Percentiles rank a stretch among this genome's conserved stretches.
phyloP scores from a whole-genome alignment of 2,797 vertebrate species.

The Karalla daura region DNA sequence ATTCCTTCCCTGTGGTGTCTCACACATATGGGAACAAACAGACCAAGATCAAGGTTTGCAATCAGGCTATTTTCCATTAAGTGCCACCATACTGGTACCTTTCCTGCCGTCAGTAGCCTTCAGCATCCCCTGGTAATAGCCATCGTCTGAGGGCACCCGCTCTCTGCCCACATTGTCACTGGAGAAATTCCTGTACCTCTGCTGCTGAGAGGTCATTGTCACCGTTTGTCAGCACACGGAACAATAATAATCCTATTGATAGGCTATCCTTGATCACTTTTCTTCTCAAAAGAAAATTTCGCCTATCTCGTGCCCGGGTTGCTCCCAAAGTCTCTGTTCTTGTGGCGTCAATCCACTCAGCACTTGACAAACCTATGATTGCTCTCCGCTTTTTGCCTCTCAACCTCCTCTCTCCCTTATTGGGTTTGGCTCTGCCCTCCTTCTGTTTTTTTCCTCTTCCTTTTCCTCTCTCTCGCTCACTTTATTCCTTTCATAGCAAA shows the following conservation, averaged over 20 bases:
- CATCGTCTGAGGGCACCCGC: constrained; percentile 81
- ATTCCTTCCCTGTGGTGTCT: constrained; percentile 4
- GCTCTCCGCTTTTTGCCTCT: constrained; percentile 49
- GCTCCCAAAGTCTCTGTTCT: constrained; percentile 50
- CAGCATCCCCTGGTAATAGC: constrained; percentile 85
- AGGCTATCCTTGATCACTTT: constrained; percentile 26
- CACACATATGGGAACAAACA: constrained; percentile 6
- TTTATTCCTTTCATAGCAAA: constrained; percentile 66
- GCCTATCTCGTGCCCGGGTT: constrained; percentile 10
- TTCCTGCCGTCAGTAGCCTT: constrained; percentile 84
- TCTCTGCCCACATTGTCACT: constrained; percentile 75
- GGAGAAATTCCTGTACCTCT: constrained; percentile 82
- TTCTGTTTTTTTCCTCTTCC: constrained; percentile 29
- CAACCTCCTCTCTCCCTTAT: constrained; percentile 59
- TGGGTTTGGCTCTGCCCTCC: constrained; percentile 59
- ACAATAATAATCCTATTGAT: constrained; percentile 47
- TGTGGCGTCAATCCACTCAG: constrained; percentile 59
- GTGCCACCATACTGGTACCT: constrained; percentile 73
- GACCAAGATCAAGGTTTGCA: constrained; percentile 4
- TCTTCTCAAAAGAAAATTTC: constrained; percentile 4
- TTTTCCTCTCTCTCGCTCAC: constrained; percentile 39
- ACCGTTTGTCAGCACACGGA: constrained; percentile 17
- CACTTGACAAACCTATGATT: constrained; percentile 68
- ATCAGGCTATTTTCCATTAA: constrained; percentile 16
- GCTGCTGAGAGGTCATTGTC: constrained; percentile 75